These are phyloP conservation scores for Choloepus hoffmanni DNA, from an alignment of 2,113 vertebrate species.

Conservation along the genomic window DNA sequence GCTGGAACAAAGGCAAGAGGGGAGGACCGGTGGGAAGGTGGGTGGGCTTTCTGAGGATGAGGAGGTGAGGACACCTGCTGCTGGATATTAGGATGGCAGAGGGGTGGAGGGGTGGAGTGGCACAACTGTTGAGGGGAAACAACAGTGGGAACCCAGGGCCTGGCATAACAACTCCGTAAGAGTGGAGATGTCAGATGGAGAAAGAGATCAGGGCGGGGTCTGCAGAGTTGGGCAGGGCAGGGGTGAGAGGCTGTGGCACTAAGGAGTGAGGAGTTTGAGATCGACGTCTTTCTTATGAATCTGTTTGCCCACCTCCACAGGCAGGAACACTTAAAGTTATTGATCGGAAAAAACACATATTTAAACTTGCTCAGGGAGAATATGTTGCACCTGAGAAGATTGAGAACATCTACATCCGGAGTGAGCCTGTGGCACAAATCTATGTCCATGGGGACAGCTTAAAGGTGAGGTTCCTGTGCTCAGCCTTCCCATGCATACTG, in stretches of 20 bases:
- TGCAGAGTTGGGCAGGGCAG: background rate
- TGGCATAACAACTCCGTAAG: background rate
- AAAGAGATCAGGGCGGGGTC: background rate
- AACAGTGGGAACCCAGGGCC: background rate
- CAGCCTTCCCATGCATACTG: fast-evolving
- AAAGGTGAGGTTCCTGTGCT: slow-evolving; percentile 87
- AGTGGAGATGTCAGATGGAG: background rate
- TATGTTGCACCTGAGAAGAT: slow-evolving; percentile 99
- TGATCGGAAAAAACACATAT: slow-evolving; percentile 99
- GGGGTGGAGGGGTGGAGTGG: fast-evolving
- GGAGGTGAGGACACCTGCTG: background rate
- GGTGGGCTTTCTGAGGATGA: background rate
- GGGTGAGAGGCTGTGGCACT: background rate
- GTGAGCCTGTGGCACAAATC: slow-evolving; percentile 95
- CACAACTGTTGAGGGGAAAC: background rate
- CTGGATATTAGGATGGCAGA: background rate
- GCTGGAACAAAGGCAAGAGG: background rate
- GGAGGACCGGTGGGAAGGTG: background rate
- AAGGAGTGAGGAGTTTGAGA: background rate
- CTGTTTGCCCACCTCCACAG: slow-evolving; percentile 84
- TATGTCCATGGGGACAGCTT: slow-evolving; percentile 98
- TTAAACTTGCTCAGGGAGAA: slow-evolving; percentile 98
- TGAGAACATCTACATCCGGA: slow-evolving; percentile 98
- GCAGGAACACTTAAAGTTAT: slow-evolving; percentile 98
- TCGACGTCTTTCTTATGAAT: background rate